Percentiles rank a stretch among this genome's conserved stretches.
Conservation (phyloP, 2,113 vertebrate species). For the Crotalus helleri region DNA sequence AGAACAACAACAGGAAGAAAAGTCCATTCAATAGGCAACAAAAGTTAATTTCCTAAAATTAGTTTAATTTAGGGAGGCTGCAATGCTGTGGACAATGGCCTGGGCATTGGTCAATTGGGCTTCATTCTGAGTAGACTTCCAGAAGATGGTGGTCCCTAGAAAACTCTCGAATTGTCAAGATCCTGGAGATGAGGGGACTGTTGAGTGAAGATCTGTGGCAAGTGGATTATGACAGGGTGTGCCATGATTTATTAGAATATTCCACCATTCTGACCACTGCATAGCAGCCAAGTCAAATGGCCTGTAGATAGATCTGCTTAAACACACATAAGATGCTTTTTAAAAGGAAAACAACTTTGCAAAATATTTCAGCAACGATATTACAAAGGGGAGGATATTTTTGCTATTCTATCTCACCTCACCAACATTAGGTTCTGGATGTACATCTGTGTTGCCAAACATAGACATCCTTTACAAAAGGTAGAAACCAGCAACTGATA, state of each 20-base stretch:
- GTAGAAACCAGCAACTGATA: background rate
- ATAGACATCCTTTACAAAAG: background rate
- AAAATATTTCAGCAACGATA: background rate
- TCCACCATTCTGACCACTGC: background rate
- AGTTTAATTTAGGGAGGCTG: background rate
- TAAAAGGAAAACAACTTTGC: background rate
- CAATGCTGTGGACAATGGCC: background rate
- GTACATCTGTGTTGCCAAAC: background rate
- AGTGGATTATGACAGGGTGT: background rate
- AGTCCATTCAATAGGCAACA: background rate
- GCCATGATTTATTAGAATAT: background rate
- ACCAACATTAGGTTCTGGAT: background rate
- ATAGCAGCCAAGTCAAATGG: background rate
- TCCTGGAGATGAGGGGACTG: background rate
- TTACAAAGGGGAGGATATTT: background rate
- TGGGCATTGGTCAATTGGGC: background rate
- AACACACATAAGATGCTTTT: background rate
- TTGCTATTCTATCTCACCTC: background rate
- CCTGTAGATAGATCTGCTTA: background rate
- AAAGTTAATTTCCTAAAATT: conserved; percentile 16
- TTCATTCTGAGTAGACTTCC: background rate
- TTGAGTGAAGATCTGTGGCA: background rate
- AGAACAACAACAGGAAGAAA: background rate
- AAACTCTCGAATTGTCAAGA: background rate
- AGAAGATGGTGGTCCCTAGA: background rate